Percentiles rank a stretch among this genome's conserved stretches.
These are phyloP conservation scores for Bathynomus jamesi DNA, from an alignment of 1,140 invertebrate species.

Conservation along the genomic window DNA sequence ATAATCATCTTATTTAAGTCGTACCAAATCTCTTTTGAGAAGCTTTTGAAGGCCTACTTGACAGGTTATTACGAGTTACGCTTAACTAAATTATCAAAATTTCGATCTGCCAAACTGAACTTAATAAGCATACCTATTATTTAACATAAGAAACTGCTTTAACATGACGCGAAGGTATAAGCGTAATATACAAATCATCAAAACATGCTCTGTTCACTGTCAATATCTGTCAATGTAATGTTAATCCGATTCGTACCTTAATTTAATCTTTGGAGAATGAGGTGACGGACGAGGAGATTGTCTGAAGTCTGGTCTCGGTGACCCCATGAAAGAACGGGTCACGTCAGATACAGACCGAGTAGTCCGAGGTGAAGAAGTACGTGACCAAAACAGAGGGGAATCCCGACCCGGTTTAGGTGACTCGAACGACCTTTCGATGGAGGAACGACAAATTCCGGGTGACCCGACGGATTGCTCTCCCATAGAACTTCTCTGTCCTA, in stretches of 20 bases:
- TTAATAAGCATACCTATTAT: too few relatives aligned
- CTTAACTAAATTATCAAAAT: too few relatives aligned
- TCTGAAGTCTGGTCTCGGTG: conserved; percentile 25
- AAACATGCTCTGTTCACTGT: neutral
- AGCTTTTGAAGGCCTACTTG: too few relatives aligned
- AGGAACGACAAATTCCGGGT: conserved; percentile 13
- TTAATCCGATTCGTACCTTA: conserved; percentile 32
- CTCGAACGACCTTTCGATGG: conserved; percentile 23
- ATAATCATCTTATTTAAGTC: too few relatives aligned
- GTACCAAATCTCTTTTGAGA: too few relatives aligned
- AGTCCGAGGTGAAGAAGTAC: conserved; percentile 31
- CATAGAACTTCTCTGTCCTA: conserved; percentile 19
- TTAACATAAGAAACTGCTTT: too few relatives aligned
- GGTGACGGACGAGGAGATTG: conserved; percentile 32
- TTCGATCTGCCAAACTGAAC: too few relatives aligned
- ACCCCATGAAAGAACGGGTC: conserved; percentile 28
- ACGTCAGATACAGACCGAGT: conserved; percentile 31
- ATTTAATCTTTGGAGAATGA: conserved; percentile 36
- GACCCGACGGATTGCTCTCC: conserved; percentile 23
- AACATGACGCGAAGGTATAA: too few relatives aligned
- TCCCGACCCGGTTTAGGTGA: conserved; percentile 27
- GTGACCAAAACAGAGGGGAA: conserved; percentile 24
- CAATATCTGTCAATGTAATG: neutral
- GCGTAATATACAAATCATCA: neutral
- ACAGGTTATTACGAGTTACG: too few relatives aligned